Evolutionary conservation across 2,113 vertebrate species (phyloP), one percentile per base, ranked within the genome.

Genomic region (Brachyhypopomus occidentalis): DNA sequence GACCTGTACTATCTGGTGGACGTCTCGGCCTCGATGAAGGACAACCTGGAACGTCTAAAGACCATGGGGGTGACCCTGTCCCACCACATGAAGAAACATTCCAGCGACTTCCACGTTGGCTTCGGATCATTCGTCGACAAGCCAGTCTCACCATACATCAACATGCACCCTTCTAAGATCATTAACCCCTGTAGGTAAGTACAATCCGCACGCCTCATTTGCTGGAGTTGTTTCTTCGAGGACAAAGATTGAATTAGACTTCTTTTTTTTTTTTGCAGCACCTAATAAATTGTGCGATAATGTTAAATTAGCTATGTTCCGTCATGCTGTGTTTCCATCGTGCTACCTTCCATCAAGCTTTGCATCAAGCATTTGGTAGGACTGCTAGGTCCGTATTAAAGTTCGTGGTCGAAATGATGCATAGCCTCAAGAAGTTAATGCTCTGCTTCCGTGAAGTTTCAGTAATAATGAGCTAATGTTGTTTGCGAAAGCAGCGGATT

Each of bases 81-180:
- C 72, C 95, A 94, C 76, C 96, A 94, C 77, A 98, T 98, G 97
- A 91, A 85, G 2, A 92, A 95, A 81, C 94, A 97, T 91, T 96
- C 97, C 80, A 94, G 90, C 58, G 96, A 98, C 91, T 96, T 99
- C 85, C 94, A 94, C 87, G 92, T 98, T 83, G 98, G 98, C 73
- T 99, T 98, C 84, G 98, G 98, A 85, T 98, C 98, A 0, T 99
- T 98, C 38, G 98, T 99, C 85, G 98, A 99, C 92, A 99, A 99
- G 87, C 97, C 98, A 0, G 96, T 98, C 20, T 97, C 97, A 17
- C 98, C 98, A 0, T 99, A 97, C 85, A 98, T 98, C 83, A 96
- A 95, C 64, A 95, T 98, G 79, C 97, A 99, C 83, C 97, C 98
- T 41, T 94, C 95, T 0, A 97, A 97, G 93, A 95, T 99, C 84